Conservation (phyloP, 2,888 invertebrate genomes). For the Drosophila leonis region DNA sequence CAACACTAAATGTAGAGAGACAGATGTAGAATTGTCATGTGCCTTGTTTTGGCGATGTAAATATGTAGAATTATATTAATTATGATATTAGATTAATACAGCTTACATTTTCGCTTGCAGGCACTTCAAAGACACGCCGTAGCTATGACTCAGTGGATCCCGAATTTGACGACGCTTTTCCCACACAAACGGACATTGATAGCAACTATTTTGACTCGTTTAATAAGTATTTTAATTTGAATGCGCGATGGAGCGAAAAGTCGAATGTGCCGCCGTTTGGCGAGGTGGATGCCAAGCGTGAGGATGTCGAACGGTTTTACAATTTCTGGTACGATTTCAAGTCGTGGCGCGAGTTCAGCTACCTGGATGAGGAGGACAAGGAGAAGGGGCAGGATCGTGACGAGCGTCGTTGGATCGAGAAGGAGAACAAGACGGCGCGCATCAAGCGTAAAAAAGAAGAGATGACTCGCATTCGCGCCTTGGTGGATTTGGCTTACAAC, state of each 20-base stretch:
- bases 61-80: not conserved
- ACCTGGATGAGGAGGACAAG: conserved; percentile 99
- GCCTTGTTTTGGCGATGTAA: no score
- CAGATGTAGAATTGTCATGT: no score
- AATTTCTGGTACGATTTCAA: conserved; percentile 99
- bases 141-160: conserved; percentile 99
- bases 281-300: conserved; percentile 90
- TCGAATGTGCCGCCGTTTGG: conserved; percentile 93
- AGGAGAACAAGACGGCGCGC: conserved; percentile 97
- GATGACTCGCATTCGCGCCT: conserved; percentile 94
- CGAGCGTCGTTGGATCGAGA: conserved; percentile 99
- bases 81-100: no score
- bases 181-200: conserved; percentile 91
- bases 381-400: conserved; percentile 98
- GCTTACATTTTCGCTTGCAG: conserved; percentile 80
- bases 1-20: not conserved
- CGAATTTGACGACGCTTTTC: conserved; percentile 95
- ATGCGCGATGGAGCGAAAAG: conserved; percentile 96
- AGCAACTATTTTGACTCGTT: conserved; percentile 92
- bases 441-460: conserved; percentile 98
- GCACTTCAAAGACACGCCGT: conserved; percentile 92
- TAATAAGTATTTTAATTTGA: conserved; percentile 90
- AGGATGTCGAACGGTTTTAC: conserved; percentile 97
- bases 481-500: conserved; percentile 97
- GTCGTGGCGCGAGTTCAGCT: conserved; percentile 99